Percentiles rank a stretch among this genome's conserved stretches.
Evolutionary conservation across 1,140 invertebrate genomes (phyloP).

Genomic region (Propsilocerus akamusi): DNA sequence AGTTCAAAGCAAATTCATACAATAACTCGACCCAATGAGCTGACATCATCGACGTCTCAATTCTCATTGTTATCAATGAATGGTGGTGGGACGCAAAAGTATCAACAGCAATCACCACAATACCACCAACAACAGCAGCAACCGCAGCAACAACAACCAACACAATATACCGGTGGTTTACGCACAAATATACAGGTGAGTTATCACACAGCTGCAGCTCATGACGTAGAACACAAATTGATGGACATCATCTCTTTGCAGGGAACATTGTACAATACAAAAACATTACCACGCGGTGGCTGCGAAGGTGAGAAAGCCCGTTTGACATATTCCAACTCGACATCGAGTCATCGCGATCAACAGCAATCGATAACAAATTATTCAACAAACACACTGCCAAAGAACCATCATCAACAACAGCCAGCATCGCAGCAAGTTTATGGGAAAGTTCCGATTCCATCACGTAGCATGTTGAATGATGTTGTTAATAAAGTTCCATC

Average conservation of each 20-base stretch:
- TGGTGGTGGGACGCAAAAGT: not conserved
- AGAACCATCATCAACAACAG: slow-evolving; percentile 7
- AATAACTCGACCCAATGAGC: slow-evolving; percentile 7
- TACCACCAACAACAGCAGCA: slow-evolving; percentile 6
- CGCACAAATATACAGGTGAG: slow-evolving; percentile 1
- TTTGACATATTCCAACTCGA: not conserved
- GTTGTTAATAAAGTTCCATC: slow-evolving; percentile 24
- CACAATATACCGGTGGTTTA: too few relatives aligned
- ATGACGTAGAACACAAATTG: not conserved
- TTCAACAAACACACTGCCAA: slow-evolving; percentile 20
- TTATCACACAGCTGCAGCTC: not conserved
- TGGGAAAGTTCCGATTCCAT: slow-evolving; percentile 17
- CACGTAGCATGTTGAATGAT: slow-evolving; percentile 19
- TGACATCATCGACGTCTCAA: slow-evolving; percentile 6
- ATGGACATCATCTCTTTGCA: not conserved
- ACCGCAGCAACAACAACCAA: slow-evolving; percentile 8
- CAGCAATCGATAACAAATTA: not conserved
- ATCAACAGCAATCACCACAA: slow-evolving; percentile 1
- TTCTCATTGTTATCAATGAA: not conserved
- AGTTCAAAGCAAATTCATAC: slow-evolving; percentile 5
- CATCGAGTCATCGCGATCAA: not conserved
- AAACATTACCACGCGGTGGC: not conserved
- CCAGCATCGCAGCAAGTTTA: slow-evolving; percentile 5
- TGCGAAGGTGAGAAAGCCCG: not conserved
- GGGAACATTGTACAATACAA: slow-evolving; percentile 3